Base-by-base conservation (phyloP, 1,140 invertebrate genomes). In the Cardiocondyla obscurior region DNA sequence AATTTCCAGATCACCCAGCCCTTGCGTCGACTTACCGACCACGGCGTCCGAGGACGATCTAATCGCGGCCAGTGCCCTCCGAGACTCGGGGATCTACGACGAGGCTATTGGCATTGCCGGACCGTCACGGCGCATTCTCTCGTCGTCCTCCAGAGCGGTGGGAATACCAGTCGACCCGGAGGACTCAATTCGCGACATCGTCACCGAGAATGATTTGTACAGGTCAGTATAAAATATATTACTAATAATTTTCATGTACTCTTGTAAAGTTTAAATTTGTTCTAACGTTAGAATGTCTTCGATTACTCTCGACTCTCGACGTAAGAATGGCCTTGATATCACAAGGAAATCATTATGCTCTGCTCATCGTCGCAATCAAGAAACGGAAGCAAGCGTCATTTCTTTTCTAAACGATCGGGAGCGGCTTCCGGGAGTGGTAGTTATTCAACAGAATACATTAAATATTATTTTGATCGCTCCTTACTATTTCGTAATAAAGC, bases 131-230 rank as follows among this genome's bases (percentile, higher is more conserved):
- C 55, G 83, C 30, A 49, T 64, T 5, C 42, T 64, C 39, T 81
- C 57, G 22, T 81, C 90, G 39, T 69, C 84, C 1, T 82, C 90
- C 0, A 87, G 90, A 12, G 53, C 90, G 3, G 60, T 88, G 0
- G 88, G 88, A 8, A 62, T 89, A 0, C 81, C 90, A 0, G 85
- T 87, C 81, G 95, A 96, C 90, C 95, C 95, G 14, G 95, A 96
- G 85, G 95, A 96, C 88, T 96, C 95, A 82, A 96, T 96, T 74
- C 91, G 95, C 42, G 95, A 96, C 87, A 96, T 96, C 84, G 94
- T 96, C 55, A 95, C 95, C 3, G 95, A 96, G 84, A 96, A 96
- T 90, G 95, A 96, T 91, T 94, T 96, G 77, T 96, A 95, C 90
- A 95, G 95, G 95, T 96, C 83, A 84, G 91, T 86, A 3, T 3